Evolutionary conservation across 1,140 invertebrate genomes (phyloP).

Genomic region (Homarus americanus): DNA sequence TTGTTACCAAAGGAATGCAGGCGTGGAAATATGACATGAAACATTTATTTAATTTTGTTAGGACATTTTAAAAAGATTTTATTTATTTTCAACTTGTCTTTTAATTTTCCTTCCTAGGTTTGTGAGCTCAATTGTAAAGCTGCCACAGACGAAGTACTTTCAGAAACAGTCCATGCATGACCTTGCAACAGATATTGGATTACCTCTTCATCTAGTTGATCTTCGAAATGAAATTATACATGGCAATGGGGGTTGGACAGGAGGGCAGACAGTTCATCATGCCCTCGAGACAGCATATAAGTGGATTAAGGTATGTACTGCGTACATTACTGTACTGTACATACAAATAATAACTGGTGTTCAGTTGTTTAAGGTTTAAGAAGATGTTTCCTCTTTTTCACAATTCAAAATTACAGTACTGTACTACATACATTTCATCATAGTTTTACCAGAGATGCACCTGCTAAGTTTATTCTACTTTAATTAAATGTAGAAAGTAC

Average conservation of each 20-base stretch:
- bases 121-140: conserved; percentile 50
- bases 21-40: no score
- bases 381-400: background rate
- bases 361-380: no score
- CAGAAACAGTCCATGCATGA: conserved; percentile 22
- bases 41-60: no score
- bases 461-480: no score
- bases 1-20: no score
- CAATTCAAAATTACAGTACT: no score
- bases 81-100: no score
- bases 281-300: conserved; percentile 32
- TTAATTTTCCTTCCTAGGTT: conserved; percentile 36
- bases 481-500: no score
- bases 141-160: conserved; percentile 33
- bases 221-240: conserved; percentile 58
- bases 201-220: conserved; percentile 54
- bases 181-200: conserved; percentile 43
- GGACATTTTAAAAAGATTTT: no score
- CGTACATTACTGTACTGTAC: no score
- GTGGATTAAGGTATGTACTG: conserved; percentile 59
- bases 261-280: conserved; percentile 34
- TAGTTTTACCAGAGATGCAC: no score
- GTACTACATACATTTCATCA: no score
- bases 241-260: conserved; percentile 40
- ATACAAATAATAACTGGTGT: background rate